These are phyloP conservation scores for Panagrolaimus sp. DNA, from an alignment of 1,140 invertebrate species.

Conservation along the genomic window DNA sequence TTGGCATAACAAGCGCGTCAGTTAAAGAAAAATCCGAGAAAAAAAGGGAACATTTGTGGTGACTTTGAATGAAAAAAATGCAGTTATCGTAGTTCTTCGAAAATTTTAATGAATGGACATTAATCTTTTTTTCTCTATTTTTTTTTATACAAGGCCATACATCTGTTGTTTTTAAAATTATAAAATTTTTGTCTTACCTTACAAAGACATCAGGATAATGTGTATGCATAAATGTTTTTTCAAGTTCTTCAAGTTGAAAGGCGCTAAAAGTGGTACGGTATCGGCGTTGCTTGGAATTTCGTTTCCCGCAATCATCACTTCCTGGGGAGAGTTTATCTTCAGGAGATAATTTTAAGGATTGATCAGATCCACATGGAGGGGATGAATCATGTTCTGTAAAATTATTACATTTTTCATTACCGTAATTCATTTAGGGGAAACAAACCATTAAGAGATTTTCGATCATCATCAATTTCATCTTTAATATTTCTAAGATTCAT, in stretches of 20 bases:
- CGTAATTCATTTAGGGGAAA: background rate
- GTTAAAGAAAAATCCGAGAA: no score
- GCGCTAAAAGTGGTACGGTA: constrained; percentile 90
- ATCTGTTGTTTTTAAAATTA: no score
- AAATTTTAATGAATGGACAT: no score
- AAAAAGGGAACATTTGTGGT: no score
- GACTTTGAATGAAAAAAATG: no score
- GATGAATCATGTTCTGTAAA: background rate
- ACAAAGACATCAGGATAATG: constrained; percentile 98
- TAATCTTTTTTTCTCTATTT: no score
- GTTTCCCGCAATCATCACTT: background rate
- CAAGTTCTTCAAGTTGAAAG: constrained; percentile 87
- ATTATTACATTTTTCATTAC: background rate
- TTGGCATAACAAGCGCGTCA: no score
- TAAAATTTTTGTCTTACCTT: constrained; percentile 63
- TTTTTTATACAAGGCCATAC: no score
- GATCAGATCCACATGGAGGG: constrained; percentile 6
- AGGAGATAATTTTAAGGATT: background rate
- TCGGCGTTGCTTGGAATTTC: constrained; percentile 71
- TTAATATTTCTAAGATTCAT: background rate
- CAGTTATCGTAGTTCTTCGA: no score
- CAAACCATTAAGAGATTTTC: constrained; percentile 12
- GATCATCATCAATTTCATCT: constrained; percentile 5
- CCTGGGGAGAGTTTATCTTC: constrained; percentile 7
- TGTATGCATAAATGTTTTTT: constrained; percentile 91